phyloP scores from a whole-genome alignment of 2,888 invertebrate species.

The Bursaphelenchus okinawaensis region DNA sequence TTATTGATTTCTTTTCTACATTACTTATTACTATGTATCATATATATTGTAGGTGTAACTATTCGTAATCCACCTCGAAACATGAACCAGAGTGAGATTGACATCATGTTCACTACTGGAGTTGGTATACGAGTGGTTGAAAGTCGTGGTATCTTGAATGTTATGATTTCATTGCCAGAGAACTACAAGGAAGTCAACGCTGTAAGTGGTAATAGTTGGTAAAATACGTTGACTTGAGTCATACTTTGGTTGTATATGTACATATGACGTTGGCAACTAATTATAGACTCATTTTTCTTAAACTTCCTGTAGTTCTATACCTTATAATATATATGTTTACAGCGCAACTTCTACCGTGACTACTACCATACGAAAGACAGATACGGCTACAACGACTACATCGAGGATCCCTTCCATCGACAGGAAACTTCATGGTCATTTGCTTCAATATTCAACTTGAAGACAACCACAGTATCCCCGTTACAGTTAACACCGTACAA shows the following conservation, averaged over 20 bases:
- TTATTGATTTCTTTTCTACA: background rate
- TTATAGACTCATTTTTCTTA: background rate
- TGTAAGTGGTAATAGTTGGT: constrained; percentile 64
- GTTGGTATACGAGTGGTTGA: constrained; percentile 86
- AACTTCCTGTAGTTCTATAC: background rate
- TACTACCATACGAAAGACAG: background rate
- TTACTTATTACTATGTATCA: too few species aligned
- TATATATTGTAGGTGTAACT: constrained; percentile 68
- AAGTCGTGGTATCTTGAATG: constrained; percentile 76
- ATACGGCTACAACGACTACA: background rate
- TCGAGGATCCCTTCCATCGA: constrained; percentile 10
- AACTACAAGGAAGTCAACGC: constrained; percentile 70
- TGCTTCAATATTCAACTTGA: constrained; percentile 1
- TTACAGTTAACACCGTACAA: constrained; percentile 20
- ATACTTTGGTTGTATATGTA: too few species aligned
- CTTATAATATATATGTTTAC: background rate
- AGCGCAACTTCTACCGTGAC: background rate
- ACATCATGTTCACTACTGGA: constrained; percentile 88
- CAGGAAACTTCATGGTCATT: constrained; percentile 12
- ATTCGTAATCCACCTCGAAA: constrained; percentile 84
- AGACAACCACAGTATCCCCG: background rate
- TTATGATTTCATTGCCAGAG: constrained; percentile 58
- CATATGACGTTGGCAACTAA: too few species aligned
- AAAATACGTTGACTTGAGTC: too few species aligned
- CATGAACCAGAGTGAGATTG: constrained; percentile 85